Evolutionary conservation across 1,140 invertebrate genomes (phyloP).

Genomic region (Halesus radiatus): DNA sequence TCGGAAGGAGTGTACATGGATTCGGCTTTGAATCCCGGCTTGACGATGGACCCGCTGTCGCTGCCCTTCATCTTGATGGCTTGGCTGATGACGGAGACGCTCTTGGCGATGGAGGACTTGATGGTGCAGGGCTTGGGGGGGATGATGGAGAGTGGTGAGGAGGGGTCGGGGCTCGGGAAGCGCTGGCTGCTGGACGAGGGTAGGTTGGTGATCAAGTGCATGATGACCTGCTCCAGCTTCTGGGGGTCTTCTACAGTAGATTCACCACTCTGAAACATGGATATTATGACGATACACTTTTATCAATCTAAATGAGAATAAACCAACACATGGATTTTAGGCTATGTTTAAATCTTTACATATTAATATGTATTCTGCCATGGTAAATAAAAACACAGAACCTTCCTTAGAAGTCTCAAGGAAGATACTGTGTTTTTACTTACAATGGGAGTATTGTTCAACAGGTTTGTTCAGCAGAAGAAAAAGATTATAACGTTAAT

Average conservation of each 20-base stretch:
- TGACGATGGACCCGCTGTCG: constrained; percentile 24
- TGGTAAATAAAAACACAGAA: no score
- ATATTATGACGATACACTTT: neutral
- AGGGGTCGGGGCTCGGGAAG: constrained; percentile 32
- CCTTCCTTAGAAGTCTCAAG: no score
- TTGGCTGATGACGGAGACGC: constrained; percentile 57
- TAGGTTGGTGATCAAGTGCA: constrained; percentile 77
- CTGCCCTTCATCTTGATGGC: constrained; percentile 36
- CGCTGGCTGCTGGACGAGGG: constrained; percentile 62
- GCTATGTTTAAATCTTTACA: no score
- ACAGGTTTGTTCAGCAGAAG: no score
- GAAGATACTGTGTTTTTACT: no score
- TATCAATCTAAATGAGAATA: neutral
- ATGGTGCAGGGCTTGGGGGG: constrained; percentile 68
- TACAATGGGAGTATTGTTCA: no score
- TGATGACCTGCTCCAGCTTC: constrained; percentile 76
- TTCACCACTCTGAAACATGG: constrained; percentile 52
- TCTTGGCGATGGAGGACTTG: constrained; percentile 69
- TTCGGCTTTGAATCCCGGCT: constrained; percentile 11
- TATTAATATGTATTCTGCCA: no score
- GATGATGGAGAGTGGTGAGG: constrained; percentile 63
- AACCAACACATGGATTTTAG: no score
- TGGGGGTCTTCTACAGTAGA: constrained; percentile 75
- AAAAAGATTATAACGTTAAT: no score
- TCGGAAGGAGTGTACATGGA: neutral